Percentiles rank a stretch among this genome's conserved stretches.
phyloP scores from a whole-genome alignment of 2,797 vertebrate species.

The Paedocypris micromegethes region DNA sequence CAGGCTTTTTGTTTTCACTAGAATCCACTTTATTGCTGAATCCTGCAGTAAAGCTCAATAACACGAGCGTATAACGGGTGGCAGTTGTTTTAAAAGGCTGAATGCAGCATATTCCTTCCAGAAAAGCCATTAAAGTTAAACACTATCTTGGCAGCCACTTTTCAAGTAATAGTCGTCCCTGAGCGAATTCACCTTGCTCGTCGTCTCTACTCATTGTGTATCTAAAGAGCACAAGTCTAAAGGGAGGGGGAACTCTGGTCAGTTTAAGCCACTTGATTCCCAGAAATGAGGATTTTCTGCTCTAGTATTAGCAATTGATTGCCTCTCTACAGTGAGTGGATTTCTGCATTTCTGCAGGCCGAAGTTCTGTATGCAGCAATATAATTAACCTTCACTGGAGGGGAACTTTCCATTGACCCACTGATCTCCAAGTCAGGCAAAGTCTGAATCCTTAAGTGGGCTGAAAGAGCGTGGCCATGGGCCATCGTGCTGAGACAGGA shows the following conservation, averaged over 20 bases:
- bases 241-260: conserved; percentile 21
- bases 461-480: conserved; percentile 12
- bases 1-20: neutral
- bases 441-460: conserved; percentile 42
- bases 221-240: conserved; percentile 51
- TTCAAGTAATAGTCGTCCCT: conserved; percentile 32
- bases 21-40: neutral
- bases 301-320: conserved; percentile 66
- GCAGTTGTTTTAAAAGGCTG: conserved; percentile 3
- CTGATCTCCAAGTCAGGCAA: conserved; percentile 40
- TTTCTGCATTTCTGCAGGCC: conserved; percentile 60
- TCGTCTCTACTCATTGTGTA: conserved; percentile 44
- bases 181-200: conserved; percentile 38
- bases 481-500: conserved; percentile 27
- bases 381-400: conserved; percentile 65
- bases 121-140: conserved; percentile 44
- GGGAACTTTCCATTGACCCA: conserved; percentile 61
- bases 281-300: conserved; percentile 58
- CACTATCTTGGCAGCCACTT: conserved; percentile 32
- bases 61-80: conserved; percentile 1
- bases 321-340: conserved; percentile 52
- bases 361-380: conserved; percentile 43
- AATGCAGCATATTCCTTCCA: conserved; percentile 23
- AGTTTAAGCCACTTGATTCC: conserved; percentile 57
- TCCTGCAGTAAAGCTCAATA: neutral